Base-by-base conservation (phyloP, 1,140 invertebrate genomes). In the Orussus abietinus region DNA sequence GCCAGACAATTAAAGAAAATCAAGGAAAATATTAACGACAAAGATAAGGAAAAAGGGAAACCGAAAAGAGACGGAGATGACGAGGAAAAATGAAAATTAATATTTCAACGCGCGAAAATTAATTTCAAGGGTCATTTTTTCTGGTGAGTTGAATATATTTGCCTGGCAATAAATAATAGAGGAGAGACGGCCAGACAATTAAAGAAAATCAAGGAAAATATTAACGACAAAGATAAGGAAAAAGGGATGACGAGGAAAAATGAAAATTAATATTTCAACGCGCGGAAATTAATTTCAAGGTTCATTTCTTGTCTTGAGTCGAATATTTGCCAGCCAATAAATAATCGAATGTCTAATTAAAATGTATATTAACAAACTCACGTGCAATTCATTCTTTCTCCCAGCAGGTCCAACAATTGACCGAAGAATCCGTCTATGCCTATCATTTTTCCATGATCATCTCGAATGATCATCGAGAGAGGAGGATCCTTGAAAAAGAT, bases 361-460 rank as follows among this genome's bases (percentile, higher is more conserved):
- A 12, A 7, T 21, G 20, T 5, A 19, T n/a, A 13, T 15, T 7
- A 26, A 31, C 42, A 2, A 38, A 56, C 66, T 69, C 39, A 72
- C 69, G 66, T 63, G 61, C 68, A 74, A 51, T 72, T 74, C 53
- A 70, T 53, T 38, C 55, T 62, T 26, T 68, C 51, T 37, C 64
- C 30, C 31, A 74, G 53, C 15, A 74, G 52, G 13, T 59, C 45
- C 19, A 72, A 49, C 4, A 74, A 49, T 12, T 60, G 64, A 0
- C 71, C 69, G 40, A 70, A 72, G 41, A 72, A 72, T 5, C 71
- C 71, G 7, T 36, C 38, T n/a, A 72, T 48, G 4, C 60, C 50
- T 5, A 46, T 49, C 36, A 71, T 53, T 17, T 49, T 34, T 4
- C 57, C 59, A 4, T 13, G 4, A 5, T 47, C 5, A 38, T 70